Conservation (phyloP, 2,888 invertebrate species). For the Ditylenchus weischeri region DNA sequence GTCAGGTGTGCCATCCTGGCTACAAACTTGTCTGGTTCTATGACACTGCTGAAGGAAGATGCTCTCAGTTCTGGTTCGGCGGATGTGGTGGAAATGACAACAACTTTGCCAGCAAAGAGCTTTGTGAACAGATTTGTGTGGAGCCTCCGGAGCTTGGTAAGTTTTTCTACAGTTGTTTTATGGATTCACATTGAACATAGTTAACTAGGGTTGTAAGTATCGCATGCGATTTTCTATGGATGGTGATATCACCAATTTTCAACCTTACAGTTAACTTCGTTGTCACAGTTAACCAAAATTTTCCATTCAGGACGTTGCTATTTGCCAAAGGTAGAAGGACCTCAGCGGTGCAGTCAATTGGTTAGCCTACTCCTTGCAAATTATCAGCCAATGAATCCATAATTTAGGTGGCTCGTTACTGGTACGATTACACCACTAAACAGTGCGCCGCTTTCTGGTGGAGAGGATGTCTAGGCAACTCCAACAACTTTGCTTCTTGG, state of each 20-base stretch:
- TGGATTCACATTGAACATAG: constrained; percentile 43
- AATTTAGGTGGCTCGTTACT: constrained; percentile 42
- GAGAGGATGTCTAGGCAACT: constrained; percentile 57
- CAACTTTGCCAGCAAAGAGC: constrained; percentile 48
- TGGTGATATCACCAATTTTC: too few species aligned
- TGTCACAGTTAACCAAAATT: background rate
- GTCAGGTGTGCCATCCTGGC: constrained; percentile 51
- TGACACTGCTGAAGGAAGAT: constrained; percentile 69
- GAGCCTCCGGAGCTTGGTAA: constrained; percentile 53
- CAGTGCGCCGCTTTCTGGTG: constrained; percentile 58
- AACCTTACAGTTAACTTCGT: too few species aligned
- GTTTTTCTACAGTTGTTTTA: constrained; percentile 34
- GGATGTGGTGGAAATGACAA: constrained; percentile 82
- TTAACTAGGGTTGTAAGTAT: background rate
- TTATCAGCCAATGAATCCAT: too few species aligned
- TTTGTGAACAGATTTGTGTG: constrained; percentile 53
- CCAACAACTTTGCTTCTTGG: constrained; percentile 55
- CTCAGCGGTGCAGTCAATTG: constrained; percentile 48
- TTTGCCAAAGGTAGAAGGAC: constrained; percentile 56
- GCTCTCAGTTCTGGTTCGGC: constrained; percentile 76
- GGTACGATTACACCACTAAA: constrained; percentile 50
- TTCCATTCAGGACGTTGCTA: constrained; percentile 49
- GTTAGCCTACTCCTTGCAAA: constrained; percentile 34
- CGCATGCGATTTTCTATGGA: too few species aligned
- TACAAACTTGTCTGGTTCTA: constrained; percentile 71